Conservation (phyloP, 2,113 vertebrate species). For the Leucosticte australis region DNA sequence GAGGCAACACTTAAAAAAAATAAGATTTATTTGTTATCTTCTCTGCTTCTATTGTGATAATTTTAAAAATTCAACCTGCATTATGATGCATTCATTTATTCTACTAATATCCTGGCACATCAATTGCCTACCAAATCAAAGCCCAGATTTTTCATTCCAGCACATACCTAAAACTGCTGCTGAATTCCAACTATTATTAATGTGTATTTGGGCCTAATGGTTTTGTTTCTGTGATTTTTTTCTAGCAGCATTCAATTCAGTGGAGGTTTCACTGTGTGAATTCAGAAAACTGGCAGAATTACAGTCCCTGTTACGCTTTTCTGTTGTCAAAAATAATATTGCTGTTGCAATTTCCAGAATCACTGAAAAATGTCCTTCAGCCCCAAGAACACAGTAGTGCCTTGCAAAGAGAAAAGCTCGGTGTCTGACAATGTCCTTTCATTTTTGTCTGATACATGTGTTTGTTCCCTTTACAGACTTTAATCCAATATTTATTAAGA, state of each 20-base stretch:
- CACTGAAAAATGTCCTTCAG: not conserved
- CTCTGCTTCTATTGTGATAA: not conserved
- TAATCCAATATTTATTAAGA: slow-evolving; percentile 64
- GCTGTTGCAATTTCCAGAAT: not conserved
- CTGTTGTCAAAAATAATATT: slow-evolving; percentile 1
- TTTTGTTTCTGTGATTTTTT: not conserved
- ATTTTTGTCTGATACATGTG: not conserved
- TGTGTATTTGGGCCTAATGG: not conserved
- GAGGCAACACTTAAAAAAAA: not conserved
- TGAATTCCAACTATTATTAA: not conserved
- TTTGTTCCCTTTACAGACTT: slow-evolving; percentile 26
- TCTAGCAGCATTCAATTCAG: not conserved
- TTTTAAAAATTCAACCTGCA: not conserved
- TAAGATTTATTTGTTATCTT: not conserved
- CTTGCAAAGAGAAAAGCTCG: not conserved
- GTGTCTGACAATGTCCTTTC: not conserved
- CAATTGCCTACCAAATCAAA: not conserved
- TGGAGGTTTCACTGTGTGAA: not conserved
- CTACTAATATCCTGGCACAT: not conserved
- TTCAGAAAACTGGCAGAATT: not conserved
- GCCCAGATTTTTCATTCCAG: not conserved
- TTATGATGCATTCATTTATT: not conserved
- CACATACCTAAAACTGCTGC: not conserved
- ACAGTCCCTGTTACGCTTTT: not conserved
- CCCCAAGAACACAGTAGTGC: not conserved